Evolutionary conservation across 23 tunicate species (phyloP), one percentile per base, ranked within the genome.

Genomic region (Phallusia fumigata): DNA sequence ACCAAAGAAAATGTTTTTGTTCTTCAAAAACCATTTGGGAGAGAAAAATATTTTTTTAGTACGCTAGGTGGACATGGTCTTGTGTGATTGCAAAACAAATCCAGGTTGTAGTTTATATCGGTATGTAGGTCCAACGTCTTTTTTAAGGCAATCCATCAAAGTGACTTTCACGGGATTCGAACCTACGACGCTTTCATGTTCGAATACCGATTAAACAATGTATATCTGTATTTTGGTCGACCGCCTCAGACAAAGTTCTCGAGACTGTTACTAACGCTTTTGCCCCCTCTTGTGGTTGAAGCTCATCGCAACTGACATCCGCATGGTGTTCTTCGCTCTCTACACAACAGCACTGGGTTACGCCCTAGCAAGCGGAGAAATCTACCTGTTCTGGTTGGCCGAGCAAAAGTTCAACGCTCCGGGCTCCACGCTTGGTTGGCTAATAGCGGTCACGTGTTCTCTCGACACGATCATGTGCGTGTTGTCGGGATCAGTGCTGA

Each of bases 331-430:
- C n/a, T 87, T 87, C 33, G 65, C 65, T 2, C 35, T 74, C 13
- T 35, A 69, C 33, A 22, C 58, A 10, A 31, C 51, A 19, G 40
- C 64, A 26, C 47, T 72, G 24, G 90, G 90, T 0, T 47, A 47
- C 40, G 33, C 47, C 3, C 50, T 79, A 16, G 85, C 85, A 2
- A 50, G 82, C 33, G 45, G 79, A 8, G 84, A 87, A 35, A 33
- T 87, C 50, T 87, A 87, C 49, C 26, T 87, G 81, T 87, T 87
- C 81, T 87, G 90, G 90, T 79, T 87, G 21, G 90, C 90, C 12
- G 90, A 87, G 74, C 58, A 69, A 11, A 77, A 74, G 36, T 65
- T 88, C 76, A 79, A 89, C 35, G 88, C 93, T 19, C 26, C 86
- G 31, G 75, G 93, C 34, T 22, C 79, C 5, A 53, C 79, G 33